Conservation (phyloP, 2,888 invertebrate species). For the Sympetrum striolatum region DNA sequence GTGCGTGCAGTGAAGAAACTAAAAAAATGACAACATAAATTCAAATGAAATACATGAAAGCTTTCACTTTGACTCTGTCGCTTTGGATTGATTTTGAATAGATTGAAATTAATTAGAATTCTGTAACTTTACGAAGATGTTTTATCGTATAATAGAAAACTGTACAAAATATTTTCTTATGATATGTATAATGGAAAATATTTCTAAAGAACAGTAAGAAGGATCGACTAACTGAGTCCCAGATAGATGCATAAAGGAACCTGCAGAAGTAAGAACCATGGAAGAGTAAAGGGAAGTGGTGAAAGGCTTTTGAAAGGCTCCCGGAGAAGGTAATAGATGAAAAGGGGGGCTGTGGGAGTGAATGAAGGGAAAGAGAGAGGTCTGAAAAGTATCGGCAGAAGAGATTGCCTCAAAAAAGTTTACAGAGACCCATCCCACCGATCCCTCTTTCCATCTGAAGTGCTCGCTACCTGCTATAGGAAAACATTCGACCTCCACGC, state of each 20-base stretch:
- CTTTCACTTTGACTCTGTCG: too few relatives aligned
- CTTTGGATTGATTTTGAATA: too few relatives aligned
- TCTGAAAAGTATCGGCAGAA: not conserved
- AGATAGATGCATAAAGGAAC: not conserved
- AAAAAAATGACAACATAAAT: too few relatives aligned
- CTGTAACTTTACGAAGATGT: too few relatives aligned
- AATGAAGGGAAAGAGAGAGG: not conserved
- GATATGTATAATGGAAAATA: too few relatives aligned
- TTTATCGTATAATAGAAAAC: too few relatives aligned
- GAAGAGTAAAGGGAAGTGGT: not conserved
- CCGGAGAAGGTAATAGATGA: not conserved
- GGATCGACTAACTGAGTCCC: too few relatives aligned
- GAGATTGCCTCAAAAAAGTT: constrained; percentile 13
- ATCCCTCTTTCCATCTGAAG: not conserved
- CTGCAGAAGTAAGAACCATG: not conserved
- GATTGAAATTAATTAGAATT: too few relatives aligned
- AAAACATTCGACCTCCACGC: constrained; percentile 3
- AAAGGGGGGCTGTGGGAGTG: not conserved
- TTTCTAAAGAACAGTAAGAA: too few relatives aligned
- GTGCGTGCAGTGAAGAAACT: too few relatives aligned
- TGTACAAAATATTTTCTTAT: too few relatives aligned
- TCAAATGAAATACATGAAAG: too few relatives aligned
- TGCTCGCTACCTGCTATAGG: constrained; percentile 33
- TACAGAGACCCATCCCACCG: not conserved
- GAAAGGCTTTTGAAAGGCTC: not conserved